Base-by-base conservation (phyloP, 2,113 vertebrate genomes). In the Willisornis vidua region DNA sequence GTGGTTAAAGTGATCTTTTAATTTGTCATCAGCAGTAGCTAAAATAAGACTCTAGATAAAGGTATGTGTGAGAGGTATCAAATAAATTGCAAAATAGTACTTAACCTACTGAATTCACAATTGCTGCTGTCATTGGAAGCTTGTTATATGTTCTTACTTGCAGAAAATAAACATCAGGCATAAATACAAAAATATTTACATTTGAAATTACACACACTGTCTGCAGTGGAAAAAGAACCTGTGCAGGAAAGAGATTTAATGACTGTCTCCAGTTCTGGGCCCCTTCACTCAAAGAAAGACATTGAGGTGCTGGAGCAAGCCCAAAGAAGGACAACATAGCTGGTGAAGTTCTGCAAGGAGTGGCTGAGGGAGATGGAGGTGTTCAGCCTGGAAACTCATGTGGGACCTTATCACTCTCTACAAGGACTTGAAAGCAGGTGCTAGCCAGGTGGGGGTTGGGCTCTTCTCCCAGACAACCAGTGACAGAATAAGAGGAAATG, bases 401-500 rank as follows among this genome's bases (percentile, higher is more conserved):
- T 10, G 13, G 46, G 28, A 59, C 24, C 7, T 25, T 41, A 12
- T 14, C 33, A 9, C 4, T 15, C 29, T 39, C 22, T 48, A 19
- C 19, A 39, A 52, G 3, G 45, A 10, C 10, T 5, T 52, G 77
- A 31, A 35, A 43, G 13, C 13, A 58, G 8, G 23, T 15, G 39
- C 15, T 19, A 46, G 33, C 45, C 15, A 11, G 5, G 19, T 24
- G 28, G 3, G 15, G 3, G 4, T 16, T 11, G 8, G 28, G 8
- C 39, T 82, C 52, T 52, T 4, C 28, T 74, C 33, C 28, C 22
- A 29, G 26, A 15, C 5, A 58, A 11, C 0, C 0, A 8, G 28
- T 0, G 0, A 19, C 1, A 58, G 15, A 23, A 52, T 28, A 16
- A n/a, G 61, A 29, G 19, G 4, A 33, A 6, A 7, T 9, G 26